These are phyloP conservation scores for Crotalus adamanteus DNA, from an alignment of 2,797 vertebrate genomes.

Conservation along the genomic window DNA sequence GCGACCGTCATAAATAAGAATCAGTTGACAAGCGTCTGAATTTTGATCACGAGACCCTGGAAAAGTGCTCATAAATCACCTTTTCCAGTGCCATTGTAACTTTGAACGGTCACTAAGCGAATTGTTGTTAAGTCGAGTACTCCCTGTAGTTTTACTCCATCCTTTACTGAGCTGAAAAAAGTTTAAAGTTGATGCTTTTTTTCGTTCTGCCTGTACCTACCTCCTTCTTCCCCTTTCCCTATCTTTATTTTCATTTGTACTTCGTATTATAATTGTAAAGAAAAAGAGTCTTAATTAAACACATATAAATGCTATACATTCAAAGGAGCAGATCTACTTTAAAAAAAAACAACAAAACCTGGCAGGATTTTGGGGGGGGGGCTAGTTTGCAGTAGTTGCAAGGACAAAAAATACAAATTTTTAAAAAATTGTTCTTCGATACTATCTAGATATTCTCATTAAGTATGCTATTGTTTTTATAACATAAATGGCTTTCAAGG, in stretches of 20 bases:
- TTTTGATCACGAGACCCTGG: not conserved
- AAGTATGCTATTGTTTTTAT: not conserved
- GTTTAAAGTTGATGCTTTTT: not conserved
- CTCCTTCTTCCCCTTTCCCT: not conserved
- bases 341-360: not conserved
- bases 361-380: not conserved
- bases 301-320: not conserved
- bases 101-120: not conserved
- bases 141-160: not conserved
- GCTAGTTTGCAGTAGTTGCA: not conserved
- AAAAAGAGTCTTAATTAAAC: not conserved
- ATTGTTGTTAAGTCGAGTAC: not conserved
- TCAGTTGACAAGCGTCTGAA: not conserved
- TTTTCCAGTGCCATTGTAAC: not conserved
- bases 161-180: not conserved
- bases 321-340: not conserved
- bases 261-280: not conserved
- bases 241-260: not conserved
- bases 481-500: not conserved
- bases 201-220: not conserved
- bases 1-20: not conserved
- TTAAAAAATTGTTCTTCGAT: not conserved
- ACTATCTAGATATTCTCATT: not conserved
- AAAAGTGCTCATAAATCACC: not conserved
- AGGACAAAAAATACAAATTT: not conserved